Evolutionary conservation across 2,113 vertebrate species (phyloP).

Genomic region (Ammodytes marinus): DNA sequence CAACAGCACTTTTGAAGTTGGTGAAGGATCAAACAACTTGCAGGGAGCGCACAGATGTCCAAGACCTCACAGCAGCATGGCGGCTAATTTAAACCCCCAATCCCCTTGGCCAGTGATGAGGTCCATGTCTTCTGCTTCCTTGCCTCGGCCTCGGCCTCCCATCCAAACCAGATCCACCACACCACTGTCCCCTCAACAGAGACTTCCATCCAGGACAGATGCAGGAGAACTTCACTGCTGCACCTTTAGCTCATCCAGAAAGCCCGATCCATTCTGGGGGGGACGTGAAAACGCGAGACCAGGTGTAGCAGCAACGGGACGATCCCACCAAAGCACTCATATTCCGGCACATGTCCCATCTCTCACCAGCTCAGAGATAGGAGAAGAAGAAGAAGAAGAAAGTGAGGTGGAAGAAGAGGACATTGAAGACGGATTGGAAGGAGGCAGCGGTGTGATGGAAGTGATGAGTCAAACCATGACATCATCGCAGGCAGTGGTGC

Average conservation of each 20-base stretch:
- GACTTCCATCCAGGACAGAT: conserved; percentile 31
- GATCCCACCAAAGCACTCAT: not conserved
- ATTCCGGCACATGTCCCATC: conserved; percentile 25
- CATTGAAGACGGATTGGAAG: conserved; percentile 30
- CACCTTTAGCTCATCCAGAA: conserved; percentile 23
- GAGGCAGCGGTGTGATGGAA: conserved; percentile 75
- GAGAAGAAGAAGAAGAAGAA: conserved; percentile 51
- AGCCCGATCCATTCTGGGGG: conserved; percentile 59
- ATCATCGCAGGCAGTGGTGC: not conserved
- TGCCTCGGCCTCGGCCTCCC: not conserved
- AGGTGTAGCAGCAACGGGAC: not conserved
- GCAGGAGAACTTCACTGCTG: conserved; percentile 20
- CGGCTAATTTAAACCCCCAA: conserved; percentile 3
- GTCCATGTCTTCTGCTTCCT: not conserved
- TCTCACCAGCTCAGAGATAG: conserved; percentile 57
- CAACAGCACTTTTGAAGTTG: conserved; percentile 33
- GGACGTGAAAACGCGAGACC: conserved; percentile 41
- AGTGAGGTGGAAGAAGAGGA: conserved; percentile 83
- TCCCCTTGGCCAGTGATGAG: not conserved
- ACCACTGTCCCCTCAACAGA: conserved; percentile 32
- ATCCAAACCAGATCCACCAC: conserved; percentile 37
- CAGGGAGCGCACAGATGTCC: conserved; percentile 44
- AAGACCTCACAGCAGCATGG: conserved; percentile 12
- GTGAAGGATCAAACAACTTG: conserved; percentile 39
- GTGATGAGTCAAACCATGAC: conserved; percentile 42